Base-by-base conservation (phyloP, 2,797 vertebrate species). In the Bucorvus abyssinicus region DNA sequence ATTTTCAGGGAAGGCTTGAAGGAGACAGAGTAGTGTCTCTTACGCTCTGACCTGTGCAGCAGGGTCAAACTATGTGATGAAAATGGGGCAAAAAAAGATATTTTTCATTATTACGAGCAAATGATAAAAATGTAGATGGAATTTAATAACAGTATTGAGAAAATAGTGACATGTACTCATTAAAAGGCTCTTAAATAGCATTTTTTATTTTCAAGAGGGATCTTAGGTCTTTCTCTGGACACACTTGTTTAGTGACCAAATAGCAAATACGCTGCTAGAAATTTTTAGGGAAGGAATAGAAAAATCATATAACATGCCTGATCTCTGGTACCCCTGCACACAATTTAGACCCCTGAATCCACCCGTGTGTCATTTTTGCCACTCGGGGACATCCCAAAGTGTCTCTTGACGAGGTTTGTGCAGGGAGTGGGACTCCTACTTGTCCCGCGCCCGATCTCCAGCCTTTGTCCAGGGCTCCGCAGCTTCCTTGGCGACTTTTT, bases 21-120 rank as follows among this genome's bases (percentile, higher is more conserved):
- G 47, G 26, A 50, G 22, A 7, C 11, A 70, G 34, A 78, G 23
- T 3, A 27, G 2, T 19, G 5, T 6, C 4, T 67, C 14, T 40
- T 30, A 17, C 19, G 79, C 36, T 56, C 42, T 69, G 32, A 40
- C 34, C 29, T 61, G 34, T 42, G 63, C 65, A 67, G 24, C 19
- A 79, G 42, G n/a, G 26, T 82, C 91, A 70, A 61, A 49, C 3
- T 36, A 7, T 17, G 12, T 19, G 42, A 56, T 6, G 10, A 26
- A 59, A 83, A 9, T 7, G 14, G 13, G 9, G 12, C 0, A 0
- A 4, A 30, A 38, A 23, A 24, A 2, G 5, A 8, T 38, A n/a
- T 13, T 92, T 87, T 73, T 76, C 44, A 22, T 60, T 36, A 18
- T 12, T 42, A 42, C 45, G 49, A 67, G 11, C 6, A 86, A 91